phyloP scores from a whole-genome alignment of 2,797 vertebrate genomes.

The Megalops cyprinoides region DNA sequence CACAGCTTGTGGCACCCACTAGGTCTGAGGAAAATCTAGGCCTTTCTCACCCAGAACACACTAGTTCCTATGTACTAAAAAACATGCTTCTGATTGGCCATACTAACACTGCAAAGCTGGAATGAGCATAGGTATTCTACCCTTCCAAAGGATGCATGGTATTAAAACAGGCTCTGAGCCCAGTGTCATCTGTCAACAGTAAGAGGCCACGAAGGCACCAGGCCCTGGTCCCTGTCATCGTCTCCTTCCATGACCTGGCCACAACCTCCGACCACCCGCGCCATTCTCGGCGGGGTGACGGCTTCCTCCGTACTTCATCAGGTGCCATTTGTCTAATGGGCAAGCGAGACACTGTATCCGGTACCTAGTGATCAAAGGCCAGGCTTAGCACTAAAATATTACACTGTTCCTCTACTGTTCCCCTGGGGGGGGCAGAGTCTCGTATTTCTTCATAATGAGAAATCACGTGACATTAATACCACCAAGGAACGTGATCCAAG shows the following conservation, averaged over 20 bases:
- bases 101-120: too few relatives aligned
- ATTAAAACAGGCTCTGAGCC: neutral
- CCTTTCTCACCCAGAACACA: too few relatives aligned
- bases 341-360: neutral
- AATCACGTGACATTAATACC: constrained; percentile 4
- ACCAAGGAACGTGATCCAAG: neutral
- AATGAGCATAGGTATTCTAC: neutral
- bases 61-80: too few relatives aligned
- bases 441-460: neutral
- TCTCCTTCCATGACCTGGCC: neutral
- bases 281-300: neutral
- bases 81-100: too few relatives aligned
- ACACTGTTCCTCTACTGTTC: neutral
- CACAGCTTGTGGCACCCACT: too few relatives aligned
- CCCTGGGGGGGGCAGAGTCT: neutral
- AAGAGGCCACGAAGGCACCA: neutral
- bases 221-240: neutral
- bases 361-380: neutral
- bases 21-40: too few relatives aligned
- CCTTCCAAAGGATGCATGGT: neutral
- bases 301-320: neutral
- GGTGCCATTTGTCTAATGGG: neutral
- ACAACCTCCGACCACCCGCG: neutral
- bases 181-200: neutral
- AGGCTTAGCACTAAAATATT: neutral